Evolutionary conservation across 2,113 vertebrate species (phyloP).

Genomic region (Tupaia tana): DNA sequence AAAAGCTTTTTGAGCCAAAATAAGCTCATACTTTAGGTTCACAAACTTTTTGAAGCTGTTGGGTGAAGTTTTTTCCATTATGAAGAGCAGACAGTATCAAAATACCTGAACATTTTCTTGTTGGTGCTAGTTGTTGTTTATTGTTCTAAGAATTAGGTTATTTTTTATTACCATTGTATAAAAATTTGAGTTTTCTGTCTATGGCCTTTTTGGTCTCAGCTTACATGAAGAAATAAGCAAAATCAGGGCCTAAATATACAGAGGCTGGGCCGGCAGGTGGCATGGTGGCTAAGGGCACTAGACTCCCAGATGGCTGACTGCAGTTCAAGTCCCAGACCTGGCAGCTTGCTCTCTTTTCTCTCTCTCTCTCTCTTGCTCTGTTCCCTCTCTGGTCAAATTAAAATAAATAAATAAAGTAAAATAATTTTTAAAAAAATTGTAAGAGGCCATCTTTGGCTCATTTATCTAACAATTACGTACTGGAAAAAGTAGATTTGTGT

Average conservation of each 20-base stretch:
- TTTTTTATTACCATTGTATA: not conserved
- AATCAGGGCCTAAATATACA: not conserved
- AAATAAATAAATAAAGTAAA: too few species aligned
- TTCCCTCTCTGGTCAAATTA: too few species aligned
- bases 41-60: not conserved
- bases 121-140: not conserved
- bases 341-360: too few species aligned
- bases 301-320: too few species aligned
- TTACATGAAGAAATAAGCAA: not conserved
- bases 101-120: not conserved
- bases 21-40: too few species aligned
- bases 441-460: not conserved
- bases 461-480: not conserved
- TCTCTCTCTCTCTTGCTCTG: too few species aligned
- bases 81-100: not conserved
- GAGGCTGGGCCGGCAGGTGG: too few species aligned
- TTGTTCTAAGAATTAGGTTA: not conserved
- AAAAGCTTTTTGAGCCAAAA: too few species aligned
- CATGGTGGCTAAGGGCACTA: too few species aligned
- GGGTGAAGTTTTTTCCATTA: not conserved
- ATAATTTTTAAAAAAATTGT: too few species aligned
- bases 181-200: not conserved
- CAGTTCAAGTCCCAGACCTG: too few species aligned
- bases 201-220: not conserved
- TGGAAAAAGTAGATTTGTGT: not conserved